A percentile compares a stretch with the other conserved stretches of the same genome.
Evolutionary conservation across 1,140 invertebrate species (phyloP).

Genomic region (Megathymus violae): DNA sequence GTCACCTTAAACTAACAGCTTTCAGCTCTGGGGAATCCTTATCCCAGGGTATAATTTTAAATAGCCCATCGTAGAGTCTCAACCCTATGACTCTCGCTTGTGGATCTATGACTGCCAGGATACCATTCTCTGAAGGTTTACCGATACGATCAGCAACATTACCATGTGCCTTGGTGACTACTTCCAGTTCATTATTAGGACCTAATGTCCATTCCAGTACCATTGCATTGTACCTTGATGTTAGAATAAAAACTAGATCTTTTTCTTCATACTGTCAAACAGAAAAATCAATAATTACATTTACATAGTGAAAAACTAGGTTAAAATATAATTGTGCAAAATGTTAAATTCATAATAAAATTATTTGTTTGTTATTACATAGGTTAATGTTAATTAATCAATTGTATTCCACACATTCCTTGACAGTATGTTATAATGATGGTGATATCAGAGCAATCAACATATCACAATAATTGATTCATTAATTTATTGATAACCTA

Average conservation of each 20-base stretch:
- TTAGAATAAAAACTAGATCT: constrained; percentile 97
- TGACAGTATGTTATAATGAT: too few species aligned
- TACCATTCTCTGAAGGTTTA: constrained; percentile 96
- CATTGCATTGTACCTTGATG: constrained; percentile 97
- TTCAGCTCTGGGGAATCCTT: constrained; percentile 97
- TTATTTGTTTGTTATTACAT: too few species aligned
- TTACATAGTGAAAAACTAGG: too few species aligned
- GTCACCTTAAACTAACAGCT: constrained; percentile 94
- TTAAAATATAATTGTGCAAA: too few species aligned
- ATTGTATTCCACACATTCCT: too few species aligned
- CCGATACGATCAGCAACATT: constrained; percentile 97
- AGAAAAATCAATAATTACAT: too few species aligned
- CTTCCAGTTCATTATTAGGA: constrained; percentile 91
- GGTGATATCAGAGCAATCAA: too few species aligned
- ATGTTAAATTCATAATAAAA: too few species aligned
- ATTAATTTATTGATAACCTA: too few species aligned
- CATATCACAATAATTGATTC: too few species aligned
- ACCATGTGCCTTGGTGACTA: constrained; percentile 97
- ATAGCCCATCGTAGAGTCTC: constrained; percentile 97
- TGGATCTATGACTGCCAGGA: constrained; percentile 98
- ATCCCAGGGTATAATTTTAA: constrained; percentile 97
- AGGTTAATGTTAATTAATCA: too few species aligned
- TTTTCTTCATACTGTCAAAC: constrained; percentile 94
- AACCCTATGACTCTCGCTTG: constrained; percentile 97
- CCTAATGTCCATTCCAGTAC: constrained; percentile 94